These are phyloP conservation scores for Nasua narica DNA, from an alignment of 2,797 vertebrate genomes.

Conservation along the genomic window DNA sequence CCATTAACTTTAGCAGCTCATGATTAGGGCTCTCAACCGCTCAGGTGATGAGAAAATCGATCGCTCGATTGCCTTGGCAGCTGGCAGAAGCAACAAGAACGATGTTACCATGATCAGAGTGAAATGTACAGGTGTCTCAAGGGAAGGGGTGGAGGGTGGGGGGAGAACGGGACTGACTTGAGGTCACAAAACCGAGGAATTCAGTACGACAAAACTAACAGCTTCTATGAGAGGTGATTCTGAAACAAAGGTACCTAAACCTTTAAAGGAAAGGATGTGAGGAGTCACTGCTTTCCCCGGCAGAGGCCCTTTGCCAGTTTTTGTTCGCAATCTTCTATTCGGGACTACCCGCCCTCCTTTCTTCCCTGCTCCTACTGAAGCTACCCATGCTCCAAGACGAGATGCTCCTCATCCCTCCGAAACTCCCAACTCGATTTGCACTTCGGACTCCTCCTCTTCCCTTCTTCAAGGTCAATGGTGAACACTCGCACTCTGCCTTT, in stretches of 20 bases:
- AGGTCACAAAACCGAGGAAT: slow-evolving; percentile 45
- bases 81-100: not conserved
- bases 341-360: not conserved
- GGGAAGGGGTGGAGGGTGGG: not conserved
- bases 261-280: not conserved
- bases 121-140: not conserved
- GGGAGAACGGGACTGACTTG: not conserved
- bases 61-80: not conserved
- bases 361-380: not conserved
- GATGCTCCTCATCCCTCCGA: not conserved
- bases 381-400: not conserved
- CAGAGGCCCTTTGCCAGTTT: not conserved
- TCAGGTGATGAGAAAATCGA: slow-evolving; percentile 26
- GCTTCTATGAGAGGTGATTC: slow-evolving; percentile 6
- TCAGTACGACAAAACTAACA: not conserved
- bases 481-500: slow-evolving; percentile 1
- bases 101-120: not conserved
- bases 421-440: not conserved
- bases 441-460: not conserved
- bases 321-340: not conserved
- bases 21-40: not conserved
- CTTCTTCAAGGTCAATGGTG: not conserved
- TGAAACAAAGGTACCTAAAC: slow-evolving; percentile 20
- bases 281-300: not conserved
- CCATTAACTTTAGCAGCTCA: not conserved